Conservation (phyloP, 2,113 vertebrate genomes). For the human (Homo sapiens) region GRCh38 chr7:1369001-1369500, state of each 20-base stretch:
- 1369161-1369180: neutral
- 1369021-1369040: no score
- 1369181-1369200: conserved; percentile 63
- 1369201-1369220: conserved; percentile 11
- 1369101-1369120: conserved; percentile 91
- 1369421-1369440: no score
- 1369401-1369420: neutral
- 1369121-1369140: neutral
- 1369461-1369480: no score
- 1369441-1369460: no score
- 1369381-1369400: neutral
- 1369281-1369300: neutral
- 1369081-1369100: conserved; percentile 82
- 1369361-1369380: neutral
- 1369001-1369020: no score
- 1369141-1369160: no score
- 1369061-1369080: no score
- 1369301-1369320: no score
- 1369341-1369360: neutral
- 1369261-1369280: neutral
- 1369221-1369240: neutral
- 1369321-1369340: no score
- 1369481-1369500: no score
- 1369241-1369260: no score
- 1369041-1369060: no score